These are phyloP conservation scores for Caenorhabditis elegans DNA, from an alignment of 1,140 invertebrate species.

Conservation along the genomic window DNA sequence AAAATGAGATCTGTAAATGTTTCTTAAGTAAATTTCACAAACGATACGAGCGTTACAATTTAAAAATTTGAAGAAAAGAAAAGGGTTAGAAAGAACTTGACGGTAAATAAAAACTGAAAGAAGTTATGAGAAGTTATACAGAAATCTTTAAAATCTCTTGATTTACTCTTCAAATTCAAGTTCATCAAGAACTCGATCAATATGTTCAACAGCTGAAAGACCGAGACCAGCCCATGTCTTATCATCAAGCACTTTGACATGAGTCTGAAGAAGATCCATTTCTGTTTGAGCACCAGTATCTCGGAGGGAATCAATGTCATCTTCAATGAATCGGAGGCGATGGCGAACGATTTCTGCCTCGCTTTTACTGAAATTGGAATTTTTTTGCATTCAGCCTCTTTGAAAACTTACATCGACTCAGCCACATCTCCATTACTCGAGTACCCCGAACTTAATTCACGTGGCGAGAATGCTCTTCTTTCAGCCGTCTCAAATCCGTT, in stretches of 20 bases:
- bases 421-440: conserved; percentile 19
- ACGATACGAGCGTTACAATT: too few species aligned
- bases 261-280: background rate
- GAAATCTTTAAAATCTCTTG: background rate
- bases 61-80: background rate
- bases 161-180: conserved; percentile 9
- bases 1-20: background rate
- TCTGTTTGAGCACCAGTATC: conserved; percentile 35
- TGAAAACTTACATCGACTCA: background rate
- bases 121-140: background rate
- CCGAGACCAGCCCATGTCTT: conserved; percentile 28
- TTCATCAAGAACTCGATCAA: conserved; percentile 43
- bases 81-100: background rate
- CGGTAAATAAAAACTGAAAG: background rate
- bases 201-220: conserved; percentile 39
- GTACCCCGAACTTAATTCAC: conserved; percentile 15
- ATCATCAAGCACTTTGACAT: conserved; percentile 40
- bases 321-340: conserved; percentile 23
- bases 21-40: background rate
- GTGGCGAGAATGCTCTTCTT: conserved; percentile 21
- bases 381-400: background rate
- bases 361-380: background rate
- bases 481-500: background rate
- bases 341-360: conserved; percentile 22
- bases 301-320: conserved; percentile 12